Evolutionary conservation across 1,140 invertebrate species (phyloP).

Genomic region (Musca domestica): DNA sequence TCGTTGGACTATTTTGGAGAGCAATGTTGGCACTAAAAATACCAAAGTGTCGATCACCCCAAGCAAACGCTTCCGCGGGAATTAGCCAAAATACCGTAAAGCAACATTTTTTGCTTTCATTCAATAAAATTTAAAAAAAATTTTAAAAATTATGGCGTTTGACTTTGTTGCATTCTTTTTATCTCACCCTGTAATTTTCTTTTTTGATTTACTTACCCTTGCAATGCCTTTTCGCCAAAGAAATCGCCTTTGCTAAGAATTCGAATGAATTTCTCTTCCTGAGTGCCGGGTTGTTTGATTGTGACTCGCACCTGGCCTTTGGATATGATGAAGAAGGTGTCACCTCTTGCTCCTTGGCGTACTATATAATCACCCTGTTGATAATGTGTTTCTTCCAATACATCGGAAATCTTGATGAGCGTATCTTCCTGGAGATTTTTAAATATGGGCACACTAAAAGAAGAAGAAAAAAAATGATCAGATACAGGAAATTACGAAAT

Average conservation of each 20-base stretch:
- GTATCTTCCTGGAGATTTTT: constrained; percentile 93
- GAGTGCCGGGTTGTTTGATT: constrained; percentile 76
- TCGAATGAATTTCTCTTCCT: constrained; percentile 88
- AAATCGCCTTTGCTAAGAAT: constrained; percentile 89
- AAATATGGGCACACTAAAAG: constrained; percentile 91
- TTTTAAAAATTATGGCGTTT: too few relatives aligned
- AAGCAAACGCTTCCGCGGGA: too few relatives aligned
- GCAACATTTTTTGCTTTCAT: too few relatives aligned
- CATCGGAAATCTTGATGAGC: constrained; percentile 96
- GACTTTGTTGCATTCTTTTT: too few relatives aligned
- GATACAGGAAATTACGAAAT: constrained; percentile 14
- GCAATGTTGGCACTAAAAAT: too few relatives aligned
- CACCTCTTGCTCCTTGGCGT: constrained; percentile 95
- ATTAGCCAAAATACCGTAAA: too few relatives aligned
- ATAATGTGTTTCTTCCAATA: constrained; percentile 95
- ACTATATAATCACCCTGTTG: constrained; percentile 96
- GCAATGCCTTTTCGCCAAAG: constrained; percentile 95
- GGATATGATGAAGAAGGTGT: constrained; percentile 99
- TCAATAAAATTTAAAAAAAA: too few relatives aligned
- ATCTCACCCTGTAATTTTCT: too few relatives aligned
- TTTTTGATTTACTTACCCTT: constrained; percentile 87
- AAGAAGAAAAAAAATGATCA: not conserved
- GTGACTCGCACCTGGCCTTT: constrained; percentile 96
- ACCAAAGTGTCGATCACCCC: too few relatives aligned
- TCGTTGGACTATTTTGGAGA: too few relatives aligned